phyloP scores from a whole-genome alignment of 2,888 invertebrate species.

The Tillus elongatus region DNA sequence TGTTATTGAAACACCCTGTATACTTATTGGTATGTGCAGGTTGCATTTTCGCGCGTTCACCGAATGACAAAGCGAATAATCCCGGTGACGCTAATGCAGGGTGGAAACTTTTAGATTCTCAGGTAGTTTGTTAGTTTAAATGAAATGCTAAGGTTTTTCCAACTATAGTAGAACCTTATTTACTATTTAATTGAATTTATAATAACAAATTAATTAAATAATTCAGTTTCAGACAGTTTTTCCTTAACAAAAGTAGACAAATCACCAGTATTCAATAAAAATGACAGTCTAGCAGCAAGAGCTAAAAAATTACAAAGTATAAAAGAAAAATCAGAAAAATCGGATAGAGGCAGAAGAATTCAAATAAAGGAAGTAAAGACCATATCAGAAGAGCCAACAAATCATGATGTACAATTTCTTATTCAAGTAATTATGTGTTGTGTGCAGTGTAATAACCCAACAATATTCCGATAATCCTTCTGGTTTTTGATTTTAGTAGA shows the following conservation, averaged over 20 bases:
- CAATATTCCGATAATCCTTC: too few relatives aligned
- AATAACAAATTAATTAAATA: too few relatives aligned
- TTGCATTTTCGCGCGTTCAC: too few relatives aligned
- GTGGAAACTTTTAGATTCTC: too few relatives aligned
- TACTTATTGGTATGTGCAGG: too few relatives aligned
- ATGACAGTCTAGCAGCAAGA: slow-evolving; percentile 60
- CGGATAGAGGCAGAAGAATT: slow-evolving; percentile 28
- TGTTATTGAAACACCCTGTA: too few relatives aligned
- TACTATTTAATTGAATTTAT: too few relatives aligned
- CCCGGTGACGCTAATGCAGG: too few relatives aligned
- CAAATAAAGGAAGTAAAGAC: slow-evolving; percentile 40
- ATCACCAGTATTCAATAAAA: slow-evolving; percentile 50
- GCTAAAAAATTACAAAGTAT: slow-evolving; percentile 56
- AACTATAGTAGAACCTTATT: too few relatives aligned
- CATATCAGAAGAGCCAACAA: slow-evolving; percentile 38
- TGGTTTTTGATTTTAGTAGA: slow-evolving; percentile 3
- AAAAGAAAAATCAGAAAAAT: slow-evolving; percentile 33
- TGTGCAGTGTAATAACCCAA: slow-evolving; percentile 22
- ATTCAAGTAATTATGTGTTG: slow-evolving; percentile 46
- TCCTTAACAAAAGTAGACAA: slow-evolving; percentile 26
- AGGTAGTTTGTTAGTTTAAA: too few relatives aligned
- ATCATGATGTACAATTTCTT: slow-evolving; percentile 54
- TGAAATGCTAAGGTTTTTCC: too few relatives aligned
- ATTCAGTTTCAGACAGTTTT: slow-evolving; percentile 36
- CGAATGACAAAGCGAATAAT: too few relatives aligned